phyloP scores from a whole-genome alignment of 2,113 vertebrate species.

The Sclerurus mexicanus region DNA sequence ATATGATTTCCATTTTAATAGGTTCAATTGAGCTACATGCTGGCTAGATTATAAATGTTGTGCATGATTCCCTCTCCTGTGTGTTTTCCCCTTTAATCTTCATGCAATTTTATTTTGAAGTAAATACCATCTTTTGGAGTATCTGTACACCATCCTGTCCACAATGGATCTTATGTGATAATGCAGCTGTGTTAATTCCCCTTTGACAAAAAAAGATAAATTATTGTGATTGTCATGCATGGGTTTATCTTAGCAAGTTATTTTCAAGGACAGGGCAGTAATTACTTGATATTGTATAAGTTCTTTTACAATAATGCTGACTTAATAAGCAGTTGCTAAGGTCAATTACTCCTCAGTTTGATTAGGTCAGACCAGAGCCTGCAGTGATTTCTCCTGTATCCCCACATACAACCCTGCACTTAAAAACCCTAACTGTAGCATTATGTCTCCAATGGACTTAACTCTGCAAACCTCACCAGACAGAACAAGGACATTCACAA shows the following conservation, averaged over 20 bases:
- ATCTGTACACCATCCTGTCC: not conserved
- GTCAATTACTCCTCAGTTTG: not conserved
- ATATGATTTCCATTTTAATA: not conserved
- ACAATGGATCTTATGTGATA: not conserved
- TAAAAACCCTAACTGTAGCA: not conserved
- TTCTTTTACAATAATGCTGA: not conserved
- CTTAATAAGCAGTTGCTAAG: not conserved
- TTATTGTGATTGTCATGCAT: not conserved
- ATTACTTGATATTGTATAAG: not conserved
- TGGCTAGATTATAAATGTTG: not conserved
- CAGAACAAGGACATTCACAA: not conserved
- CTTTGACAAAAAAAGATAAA: not conserved
- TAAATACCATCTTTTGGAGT: not conserved
- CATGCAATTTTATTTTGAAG: not conserved
- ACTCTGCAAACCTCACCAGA: not conserved
- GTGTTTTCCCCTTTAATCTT: not conserved
- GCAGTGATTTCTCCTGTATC: not conserved
- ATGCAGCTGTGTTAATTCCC: not conserved
- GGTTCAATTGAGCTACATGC: not conserved
- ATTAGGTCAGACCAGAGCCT: not conserved
- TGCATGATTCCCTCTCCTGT: not conserved
- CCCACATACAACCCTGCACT: not conserved
- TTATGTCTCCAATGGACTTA: not conserved
- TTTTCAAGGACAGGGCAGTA: not conserved
- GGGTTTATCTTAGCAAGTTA: not conserved